These are phyloP conservation scores for Mesorhabditis spiculigera DNA, from an alignment of 2,888 invertebrate genomes.

Conservation along the genomic window DNA sequence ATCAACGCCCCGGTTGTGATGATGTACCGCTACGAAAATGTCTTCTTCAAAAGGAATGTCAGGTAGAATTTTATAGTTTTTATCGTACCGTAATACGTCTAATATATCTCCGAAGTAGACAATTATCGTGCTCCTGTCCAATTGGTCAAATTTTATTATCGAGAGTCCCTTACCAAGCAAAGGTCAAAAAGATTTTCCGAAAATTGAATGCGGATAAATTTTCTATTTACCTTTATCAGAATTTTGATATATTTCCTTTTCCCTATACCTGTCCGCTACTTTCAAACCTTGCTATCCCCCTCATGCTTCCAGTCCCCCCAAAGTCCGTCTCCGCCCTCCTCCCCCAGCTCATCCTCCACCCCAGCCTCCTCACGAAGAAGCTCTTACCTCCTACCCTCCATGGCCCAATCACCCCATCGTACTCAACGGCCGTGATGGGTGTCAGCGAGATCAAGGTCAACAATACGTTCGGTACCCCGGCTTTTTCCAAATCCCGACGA, in stretches of 20 bases:
- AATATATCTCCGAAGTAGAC: too few species aligned
- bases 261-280: not conserved
- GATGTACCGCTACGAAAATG: not conserved
- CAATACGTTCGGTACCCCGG: too few species aligned
- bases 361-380: not conserved
- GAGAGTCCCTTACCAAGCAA: too few species aligned
- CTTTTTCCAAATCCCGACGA: too few species aligned
- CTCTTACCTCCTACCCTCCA: not conserved
- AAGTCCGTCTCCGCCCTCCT: not conserved
- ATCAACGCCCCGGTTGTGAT: not conserved
- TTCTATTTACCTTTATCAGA: not conserved
- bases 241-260: not conserved
- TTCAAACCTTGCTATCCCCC: constrained; percentile 1
- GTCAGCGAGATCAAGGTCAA: too few species aligned
- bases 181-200: too few species aligned
- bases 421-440: not conserved
- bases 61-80: too few species aligned
- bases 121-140: too few species aligned
- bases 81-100: too few species aligned
- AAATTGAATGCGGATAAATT: not conserved
- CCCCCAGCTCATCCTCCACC: not conserved
- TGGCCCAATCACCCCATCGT: not conserved
- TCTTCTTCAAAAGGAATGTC: not conserved
- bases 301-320: not conserved
- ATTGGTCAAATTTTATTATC: too few species aligned